Conservation (phyloP, 2,888 invertebrate genomes). For the Parasteatoda lunata region DNA sequence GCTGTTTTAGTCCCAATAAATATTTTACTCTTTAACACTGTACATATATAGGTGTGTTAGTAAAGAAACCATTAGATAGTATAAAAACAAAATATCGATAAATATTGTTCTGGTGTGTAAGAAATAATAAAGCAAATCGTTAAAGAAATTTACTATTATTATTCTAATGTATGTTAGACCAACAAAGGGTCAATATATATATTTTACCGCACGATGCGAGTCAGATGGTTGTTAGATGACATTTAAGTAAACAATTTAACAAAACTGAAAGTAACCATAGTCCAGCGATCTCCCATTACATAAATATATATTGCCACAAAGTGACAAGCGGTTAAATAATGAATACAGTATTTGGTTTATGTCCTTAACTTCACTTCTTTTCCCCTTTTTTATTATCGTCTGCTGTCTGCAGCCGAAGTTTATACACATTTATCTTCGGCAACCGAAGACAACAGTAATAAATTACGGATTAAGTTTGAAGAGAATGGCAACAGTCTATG, state of each 20-base stretch:
- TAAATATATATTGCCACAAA: neutral
- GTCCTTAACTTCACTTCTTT: neutral
- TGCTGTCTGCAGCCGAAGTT: constrained; percentile 11
- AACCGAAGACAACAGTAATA: constrained; percentile 33
- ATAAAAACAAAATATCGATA: too few relatives aligned
- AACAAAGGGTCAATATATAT: too few relatives aligned
- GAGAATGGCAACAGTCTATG: constrained; percentile 14
- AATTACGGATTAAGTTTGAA: constrained; percentile 41
- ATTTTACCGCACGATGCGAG: too few relatives aligned
- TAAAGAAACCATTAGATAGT: too few relatives aligned
- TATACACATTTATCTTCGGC: constrained; percentile 21
- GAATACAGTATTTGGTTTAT: neutral
- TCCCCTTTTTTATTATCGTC: neutral
- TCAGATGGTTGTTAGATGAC: too few relatives aligned
- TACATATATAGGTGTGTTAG: too few relatives aligned
- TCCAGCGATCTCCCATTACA: neutral
- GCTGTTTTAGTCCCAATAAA: too few relatives aligned
- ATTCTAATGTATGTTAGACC: too few relatives aligned
- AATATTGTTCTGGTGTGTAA: too few relatives aligned
- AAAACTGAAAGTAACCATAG: neutral
- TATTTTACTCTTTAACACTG: too few relatives aligned
- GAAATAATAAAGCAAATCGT: too few relatives aligned
- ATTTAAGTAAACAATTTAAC: neutral
- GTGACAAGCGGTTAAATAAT: constrained; percentile 2
- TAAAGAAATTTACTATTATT: too few relatives aligned